phyloP scores from a whole-genome alignment of 2,888 invertebrate species.

The Balanococcus diminutus region DNA sequence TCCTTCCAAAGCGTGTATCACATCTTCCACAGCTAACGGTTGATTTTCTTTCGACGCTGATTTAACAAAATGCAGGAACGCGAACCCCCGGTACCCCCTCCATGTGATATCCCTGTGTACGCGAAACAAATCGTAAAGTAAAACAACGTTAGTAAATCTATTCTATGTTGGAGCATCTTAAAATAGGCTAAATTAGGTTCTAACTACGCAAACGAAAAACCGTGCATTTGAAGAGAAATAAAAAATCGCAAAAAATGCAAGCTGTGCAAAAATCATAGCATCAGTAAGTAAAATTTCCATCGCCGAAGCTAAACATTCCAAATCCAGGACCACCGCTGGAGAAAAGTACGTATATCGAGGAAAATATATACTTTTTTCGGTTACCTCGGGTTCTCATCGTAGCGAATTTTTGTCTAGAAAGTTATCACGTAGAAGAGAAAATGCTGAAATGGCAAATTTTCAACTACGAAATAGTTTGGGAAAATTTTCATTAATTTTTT shows the following conservation, averaged over 20 bases:
- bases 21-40: constrained; percentile 56
- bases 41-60: constrained; percentile 62
- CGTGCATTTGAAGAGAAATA: not conserved
- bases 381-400: not conserved
- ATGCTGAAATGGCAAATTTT: not conserved
- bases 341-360: not conserved
- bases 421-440: not conserved
- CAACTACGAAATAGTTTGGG: not conserved
- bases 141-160: not conserved
- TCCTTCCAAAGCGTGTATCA: constrained; percentile 47
- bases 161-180: not conserved
- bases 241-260: not conserved
- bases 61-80: constrained; percentile 78
- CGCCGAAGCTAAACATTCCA: not conserved
- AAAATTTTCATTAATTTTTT: too few species aligned
- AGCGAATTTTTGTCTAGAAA: not conserved
- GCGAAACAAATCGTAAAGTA: not conserved
- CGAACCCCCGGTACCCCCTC: constrained; percentile 67
- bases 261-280: constrained; percentile 35
- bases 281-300: not conserved
- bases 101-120: constrained; percentile 71
- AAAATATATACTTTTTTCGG: not conserved
- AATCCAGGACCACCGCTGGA: not conserved
- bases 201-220: not conserved
- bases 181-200: not conserved